Base-by-base conservation (phyloP, 2,113 vertebrate species). In the Dicaeum eximium region DNA sequence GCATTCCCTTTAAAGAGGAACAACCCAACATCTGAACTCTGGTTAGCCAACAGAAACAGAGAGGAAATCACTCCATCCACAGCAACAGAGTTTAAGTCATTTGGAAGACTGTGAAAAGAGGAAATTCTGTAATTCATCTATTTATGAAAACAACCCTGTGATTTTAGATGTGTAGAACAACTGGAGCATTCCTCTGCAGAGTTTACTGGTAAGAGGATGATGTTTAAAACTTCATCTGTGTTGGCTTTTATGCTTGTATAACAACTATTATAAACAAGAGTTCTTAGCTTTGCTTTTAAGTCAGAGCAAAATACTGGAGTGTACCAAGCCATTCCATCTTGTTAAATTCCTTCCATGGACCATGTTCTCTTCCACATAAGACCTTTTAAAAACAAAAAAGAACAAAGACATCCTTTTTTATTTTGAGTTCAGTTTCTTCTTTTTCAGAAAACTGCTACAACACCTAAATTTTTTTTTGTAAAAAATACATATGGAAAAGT, bases 41-140 rank as follows among this genome's bases (percentile, higher is more conserved):
- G 7, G 21, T 44, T 40, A 69, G 67, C 48, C 75, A 88, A 80
- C 37, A 89, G 40, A 86, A 91, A 80, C 24, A 71, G 38, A 48
- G 18, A 28, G 15, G 40, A 92, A 92, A 67, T 47, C 50, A 77
- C 22, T 48, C 67, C 37, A 69, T 80, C 31, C 62, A 56, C 27
- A 86, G 58, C 27, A 92, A 70, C 9, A 74, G 1, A 8, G 33
- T 11, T 85, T 44, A 81, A 84, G n/a, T 40, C 1, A 88, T 54
- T 66, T 74, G 50, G 30, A 90, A 73, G 51, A 74, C 14, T 37
- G 12, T 37, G 14, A 81, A 95, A 88, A 67, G 12, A 56, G 31
- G 44, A 83, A 88, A 73, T 72, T 62, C n/a, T 80, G n/a, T 42
- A 56, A 56, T 89, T 82, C 88, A 72, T 27, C 58, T 67, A 35